Evolutionary conservation across 2,888 invertebrate genomes (phyloP), one percentile per base, ranked within the genome.

Genomic region (Drosophila leonis): DNA sequence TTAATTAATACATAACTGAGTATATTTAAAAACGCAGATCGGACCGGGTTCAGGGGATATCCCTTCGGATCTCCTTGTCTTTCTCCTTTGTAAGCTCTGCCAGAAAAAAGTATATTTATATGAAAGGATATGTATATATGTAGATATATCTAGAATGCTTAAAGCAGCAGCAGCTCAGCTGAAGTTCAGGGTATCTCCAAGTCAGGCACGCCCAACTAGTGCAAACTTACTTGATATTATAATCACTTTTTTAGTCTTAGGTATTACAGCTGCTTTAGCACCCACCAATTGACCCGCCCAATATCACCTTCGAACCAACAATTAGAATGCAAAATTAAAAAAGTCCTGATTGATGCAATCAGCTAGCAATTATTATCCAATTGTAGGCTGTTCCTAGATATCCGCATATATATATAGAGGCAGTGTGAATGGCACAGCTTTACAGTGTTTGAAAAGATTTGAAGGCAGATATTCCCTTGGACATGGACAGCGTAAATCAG

Each of bases 351-450:
- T 67, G 59, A 18, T 18, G 55, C 68, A 42, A 51, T 12, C 13
- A 44, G 15, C 31, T 54, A 44, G 20, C 57, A 75, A 77, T 75
- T 72, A 78, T 78, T 72, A 75, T 18, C 15, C 39, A 64, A 54
- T 57, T 63, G n/a, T 6, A 2, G 10, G 37, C 27, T 55, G 55
- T 24, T 56, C 37, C 29, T 44, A 12, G 24, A 44, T 44, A 41
- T 55, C 37, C 31, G n/a, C 37, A 66, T 75, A 78, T 52, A 66
- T 75, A 78, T 57, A 78, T 61, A 33, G 60, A 5, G 33, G 15
- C 2, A 5, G 31, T 18, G 4, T 18, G 4, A 2, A 18, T 2
- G 20, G 18, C 4, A 6, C 0, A 8, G 10, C 15, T 5, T 6
- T 5, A 29, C 52, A 74, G 73, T 74, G 9, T 7, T 15, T 20